phyloP scores from a whole-genome alignment of 1,140 invertebrate species.

The Spodoptera litura region DNA sequence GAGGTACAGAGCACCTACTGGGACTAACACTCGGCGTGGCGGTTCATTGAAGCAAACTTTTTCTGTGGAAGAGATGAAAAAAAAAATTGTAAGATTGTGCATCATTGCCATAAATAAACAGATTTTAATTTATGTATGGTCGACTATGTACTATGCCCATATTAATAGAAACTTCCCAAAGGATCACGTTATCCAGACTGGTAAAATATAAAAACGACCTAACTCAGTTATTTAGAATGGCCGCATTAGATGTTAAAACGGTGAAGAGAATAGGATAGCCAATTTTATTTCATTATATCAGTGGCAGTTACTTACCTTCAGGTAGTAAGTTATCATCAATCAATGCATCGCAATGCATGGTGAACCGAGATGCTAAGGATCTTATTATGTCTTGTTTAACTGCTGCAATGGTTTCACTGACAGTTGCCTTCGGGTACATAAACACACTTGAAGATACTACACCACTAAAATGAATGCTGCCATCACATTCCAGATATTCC shows the following conservation, averaged over 20 bases:
- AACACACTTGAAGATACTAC: constrained; percentile 90
- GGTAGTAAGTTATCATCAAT: constrained; percentile 91
- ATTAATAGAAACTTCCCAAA: too few species aligned
- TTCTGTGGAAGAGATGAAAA: constrained; percentile 79
- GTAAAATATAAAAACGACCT: too few species aligned
- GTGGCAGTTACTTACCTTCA: constrained; percentile 82
- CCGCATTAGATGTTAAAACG: too few species aligned
- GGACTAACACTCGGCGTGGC: constrained; percentile 91
- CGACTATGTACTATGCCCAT: too few species aligned
- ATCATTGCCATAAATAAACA: too few species aligned
- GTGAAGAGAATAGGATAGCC: too few species aligned
- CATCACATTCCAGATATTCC: constrained; percentile 84
- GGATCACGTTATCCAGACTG: too few species aligned
- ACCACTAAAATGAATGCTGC: constrained; percentile 86
- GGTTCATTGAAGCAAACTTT: constrained; percentile 92
- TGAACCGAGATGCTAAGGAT: constrained; percentile 91
- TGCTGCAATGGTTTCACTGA: constrained; percentile 88
- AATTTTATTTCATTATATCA: too few species aligned
- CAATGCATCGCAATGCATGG: constrained; percentile 94
- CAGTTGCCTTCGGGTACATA: constrained; percentile 89
- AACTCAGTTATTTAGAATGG: too few species aligned
- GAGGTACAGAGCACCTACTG: constrained; percentile 88
- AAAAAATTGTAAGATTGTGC: too few species aligned
- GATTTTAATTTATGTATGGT: too few species aligned
- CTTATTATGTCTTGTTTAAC: constrained; percentile 92